Conservation (phyloP, 53 echinoderm and acorn worm genomes). For the Astropecten irregularis region DNA sequence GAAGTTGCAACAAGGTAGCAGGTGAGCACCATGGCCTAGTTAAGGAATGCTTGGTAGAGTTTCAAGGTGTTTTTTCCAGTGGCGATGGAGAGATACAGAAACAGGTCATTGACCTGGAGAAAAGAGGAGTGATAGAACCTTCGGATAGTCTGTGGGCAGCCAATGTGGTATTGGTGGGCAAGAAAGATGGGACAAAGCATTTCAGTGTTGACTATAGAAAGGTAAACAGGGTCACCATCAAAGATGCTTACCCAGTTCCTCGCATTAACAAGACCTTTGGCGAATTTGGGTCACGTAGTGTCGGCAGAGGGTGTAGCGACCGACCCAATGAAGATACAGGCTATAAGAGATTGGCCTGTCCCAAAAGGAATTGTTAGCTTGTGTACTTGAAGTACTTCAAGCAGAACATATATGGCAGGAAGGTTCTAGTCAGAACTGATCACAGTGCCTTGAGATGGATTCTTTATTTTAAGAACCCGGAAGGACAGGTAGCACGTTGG, state of each 20-base stretch:
- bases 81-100: slow-evolving; percentile 45
- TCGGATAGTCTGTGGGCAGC: too few relatives aligned
- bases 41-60: slow-evolving; percentile 17
- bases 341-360: too few relatives aligned
- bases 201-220: too few relatives aligned
- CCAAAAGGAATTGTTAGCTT: too few relatives aligned
- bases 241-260: too few relatives aligned
- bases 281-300: too few relatives aligned
- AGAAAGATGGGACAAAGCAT: too few relatives aligned
- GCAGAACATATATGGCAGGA: slow-evolving; percentile 44
- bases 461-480: not conserved
- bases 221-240: too few relatives aligned
- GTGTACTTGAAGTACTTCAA: slow-evolving; percentile 37
- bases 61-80: slow-evolving; percentile 52
- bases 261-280: too few relatives aligned
- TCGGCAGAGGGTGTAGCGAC: too few relatives aligned
- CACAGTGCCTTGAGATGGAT: slow-evolving; percentile 28
- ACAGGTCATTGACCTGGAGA: slow-evolving; percentile 17
- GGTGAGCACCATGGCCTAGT: not conserved
- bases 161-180: too few relatives aligned
- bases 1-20: slow-evolving; percentile 1
- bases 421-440: slow-evolving; percentile 1
- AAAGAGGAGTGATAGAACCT: slow-evolving; percentile 44
- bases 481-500: not conserved
- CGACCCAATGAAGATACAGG: too few relatives aligned